phyloP scores from a whole-genome alignment of 1,140 invertebrate genomes.

The Oryzaephilus surinamensis region DNA sequence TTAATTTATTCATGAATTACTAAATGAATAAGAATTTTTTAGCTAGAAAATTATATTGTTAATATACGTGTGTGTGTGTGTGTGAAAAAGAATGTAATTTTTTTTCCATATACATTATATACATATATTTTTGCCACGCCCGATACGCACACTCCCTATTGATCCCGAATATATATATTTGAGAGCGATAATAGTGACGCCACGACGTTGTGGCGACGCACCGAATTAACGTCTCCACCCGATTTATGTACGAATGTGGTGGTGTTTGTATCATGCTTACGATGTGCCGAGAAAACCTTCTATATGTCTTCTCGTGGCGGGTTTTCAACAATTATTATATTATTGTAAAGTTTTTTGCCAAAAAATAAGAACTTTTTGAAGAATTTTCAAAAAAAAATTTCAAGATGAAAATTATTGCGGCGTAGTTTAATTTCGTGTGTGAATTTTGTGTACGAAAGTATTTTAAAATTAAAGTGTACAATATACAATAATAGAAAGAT shows the following conservation, averaged over 20 bases:
- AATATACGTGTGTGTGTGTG: too few species aligned
- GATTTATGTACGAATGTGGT: too few species aligned
- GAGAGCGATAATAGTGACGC: constrained; percentile 16
- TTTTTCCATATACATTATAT: background rate
- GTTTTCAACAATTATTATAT: background rate
- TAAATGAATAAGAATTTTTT: background rate
- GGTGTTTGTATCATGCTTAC: background rate
- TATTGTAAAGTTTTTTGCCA: too few species aligned
- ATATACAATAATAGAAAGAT: too few species aligned
- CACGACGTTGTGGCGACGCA: constrained; percentile 20
- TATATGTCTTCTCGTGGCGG: background rate
- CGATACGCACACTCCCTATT: constrained; percentile 28
- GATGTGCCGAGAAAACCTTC: background rate
- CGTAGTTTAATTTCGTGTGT: too few species aligned
- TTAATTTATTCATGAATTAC: background rate
- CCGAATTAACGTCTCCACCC: constrained; percentile 20
- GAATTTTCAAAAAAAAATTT: too few species aligned
- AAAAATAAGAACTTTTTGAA: too few species aligned
- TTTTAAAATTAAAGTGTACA: too few species aligned
- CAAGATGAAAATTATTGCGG: too few species aligned
- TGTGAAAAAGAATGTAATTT: background rate
- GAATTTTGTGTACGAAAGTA: too few species aligned
- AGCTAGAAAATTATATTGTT: too few species aligned
- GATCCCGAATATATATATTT: constrained; percentile 16
- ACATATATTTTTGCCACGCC: constrained; percentile 18